A percentile compares a stretch with the other conserved stretches of the same genome.
phyloP scores from a whole-genome alignment of 2,797 vertebrate species.

The Microctenopoma lineatum region DNA sequence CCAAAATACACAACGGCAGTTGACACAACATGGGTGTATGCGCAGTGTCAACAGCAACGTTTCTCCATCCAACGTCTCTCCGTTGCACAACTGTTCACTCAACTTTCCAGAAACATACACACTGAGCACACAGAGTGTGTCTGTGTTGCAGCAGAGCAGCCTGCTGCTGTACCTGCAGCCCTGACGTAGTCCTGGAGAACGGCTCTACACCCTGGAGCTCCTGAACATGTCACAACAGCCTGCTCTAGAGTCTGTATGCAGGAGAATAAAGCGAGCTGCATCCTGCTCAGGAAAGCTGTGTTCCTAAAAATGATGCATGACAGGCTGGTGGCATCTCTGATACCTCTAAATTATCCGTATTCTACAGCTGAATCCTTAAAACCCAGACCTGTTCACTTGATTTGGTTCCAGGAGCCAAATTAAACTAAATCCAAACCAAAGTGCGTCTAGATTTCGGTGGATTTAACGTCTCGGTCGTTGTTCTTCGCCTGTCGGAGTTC shows the following conservation, averaged over 20 bases:
- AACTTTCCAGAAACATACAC: not conserved
- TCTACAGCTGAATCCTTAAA: not conserved
- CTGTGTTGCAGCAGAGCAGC: not conserved
- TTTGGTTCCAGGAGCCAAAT: not conserved
- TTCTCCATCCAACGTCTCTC: not conserved
- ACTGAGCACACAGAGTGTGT: too few relatives aligned
- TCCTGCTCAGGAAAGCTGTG: not conserved
- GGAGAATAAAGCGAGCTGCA: constrained; percentile 14
- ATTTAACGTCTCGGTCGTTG: too few relatives aligned
- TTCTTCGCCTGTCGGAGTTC: too few relatives aligned
- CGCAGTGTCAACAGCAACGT: constrained; percentile 4
- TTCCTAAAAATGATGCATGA: too few relatives aligned
- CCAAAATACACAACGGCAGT: not conserved
- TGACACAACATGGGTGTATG: constrained; percentile 24
- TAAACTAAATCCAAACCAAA: not conserved
- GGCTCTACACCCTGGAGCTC: constrained; percentile 42
- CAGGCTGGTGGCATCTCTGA: too few relatives aligned
- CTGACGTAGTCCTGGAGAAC: constrained; percentile 36
- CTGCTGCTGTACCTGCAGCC: not conserved
- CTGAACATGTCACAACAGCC: constrained; percentile 70
- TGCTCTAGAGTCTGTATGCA: constrained; percentile 10
- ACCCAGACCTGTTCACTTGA: too few relatives aligned
- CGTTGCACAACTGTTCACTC: not conserved
- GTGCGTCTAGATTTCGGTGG: too few relatives aligned
- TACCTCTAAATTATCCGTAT: not conserved